Percentiles rank a stretch among this genome's conserved stretches.
Conservation (phyloP, 2,888 invertebrate species). For the Belgica antarctica region DNA sequence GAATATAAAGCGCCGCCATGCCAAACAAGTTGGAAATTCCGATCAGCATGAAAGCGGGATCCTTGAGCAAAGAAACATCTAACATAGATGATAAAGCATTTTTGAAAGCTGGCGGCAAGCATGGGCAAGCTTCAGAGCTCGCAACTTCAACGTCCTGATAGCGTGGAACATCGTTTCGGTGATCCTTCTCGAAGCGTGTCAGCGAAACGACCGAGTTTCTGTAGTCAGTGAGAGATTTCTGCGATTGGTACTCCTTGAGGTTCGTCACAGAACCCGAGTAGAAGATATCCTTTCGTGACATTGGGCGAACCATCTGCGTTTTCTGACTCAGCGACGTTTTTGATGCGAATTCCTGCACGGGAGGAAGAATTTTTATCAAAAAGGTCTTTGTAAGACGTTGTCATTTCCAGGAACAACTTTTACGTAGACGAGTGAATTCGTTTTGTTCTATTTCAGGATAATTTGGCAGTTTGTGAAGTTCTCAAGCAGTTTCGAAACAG, state of each 20-base stretch:
- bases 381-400: no score
- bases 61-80: constrained; percentile 81
- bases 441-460: no score
- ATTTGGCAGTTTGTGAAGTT: no score
- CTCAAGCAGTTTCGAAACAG: no score
- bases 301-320: constrained; percentile 76
- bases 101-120: constrained; percentile 76
- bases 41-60: constrained; percentile 88
- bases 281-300: constrained; percentile 95
- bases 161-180: constrained; percentile 59
- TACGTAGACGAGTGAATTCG: no score
- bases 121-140: constrained; percentile 71
- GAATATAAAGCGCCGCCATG: constrained; percentile 96
- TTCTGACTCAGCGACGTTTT: constrained; percentile 53
- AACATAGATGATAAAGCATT: constrained; percentile 84
- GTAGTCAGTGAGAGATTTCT: constrained; percentile 85
- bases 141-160: constrained; percentile 26
- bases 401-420: no score
- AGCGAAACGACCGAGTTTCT: constrained; percentile 88
- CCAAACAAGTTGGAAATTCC: constrained; percentile 94
- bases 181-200: constrained; percentile 66
- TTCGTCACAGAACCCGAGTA: constrained; percentile 94
- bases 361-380: no score
- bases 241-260: constrained; percentile 89
- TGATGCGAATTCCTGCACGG: constrained; percentile 33